A percentile compares a stretch with the other conserved stretches of the same genome.
phyloP scores from a whole-genome alignment of 2,113 vertebrate species.

The Apus apus region DNA sequence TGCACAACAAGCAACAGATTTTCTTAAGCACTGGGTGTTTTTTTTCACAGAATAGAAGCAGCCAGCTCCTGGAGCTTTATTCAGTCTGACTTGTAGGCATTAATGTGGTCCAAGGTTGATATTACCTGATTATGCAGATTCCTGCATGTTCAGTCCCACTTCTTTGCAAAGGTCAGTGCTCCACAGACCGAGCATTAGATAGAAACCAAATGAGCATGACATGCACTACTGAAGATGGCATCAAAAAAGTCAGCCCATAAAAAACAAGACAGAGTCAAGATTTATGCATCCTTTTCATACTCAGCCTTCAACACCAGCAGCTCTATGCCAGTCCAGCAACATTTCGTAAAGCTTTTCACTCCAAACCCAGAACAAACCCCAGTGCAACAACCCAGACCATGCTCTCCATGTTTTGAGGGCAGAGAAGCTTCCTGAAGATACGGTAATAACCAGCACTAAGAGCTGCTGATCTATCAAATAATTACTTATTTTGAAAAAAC shows the following conservation, averaged over 20 bases:
- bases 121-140: background rate
- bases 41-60: background rate
- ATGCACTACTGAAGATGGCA: rapidly evolving
- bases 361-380: background rate
- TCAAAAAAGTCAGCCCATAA: rapidly evolving
- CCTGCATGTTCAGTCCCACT: background rate
- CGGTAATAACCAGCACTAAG: rapidly evolving
- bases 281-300: background rate
- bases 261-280: background rate
- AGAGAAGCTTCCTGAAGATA: background rate
- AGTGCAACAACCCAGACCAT: rapidly evolving
- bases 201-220: background rate
- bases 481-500: background rate
- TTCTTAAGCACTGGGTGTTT: background rate
- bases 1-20: background rate
- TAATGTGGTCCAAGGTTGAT: background rate
- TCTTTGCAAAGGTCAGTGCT: background rate
- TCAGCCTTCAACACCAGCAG: background rate
- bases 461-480: background rate
- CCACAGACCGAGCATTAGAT: background rate
- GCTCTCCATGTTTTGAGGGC: background rate
- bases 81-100: background rate
- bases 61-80: background rate
- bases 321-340: background rate
- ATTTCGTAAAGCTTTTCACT: background rate